Base-by-base conservation (phyloP, 2,888 invertebrate genomes). In the Papilio elwesi region DNA sequence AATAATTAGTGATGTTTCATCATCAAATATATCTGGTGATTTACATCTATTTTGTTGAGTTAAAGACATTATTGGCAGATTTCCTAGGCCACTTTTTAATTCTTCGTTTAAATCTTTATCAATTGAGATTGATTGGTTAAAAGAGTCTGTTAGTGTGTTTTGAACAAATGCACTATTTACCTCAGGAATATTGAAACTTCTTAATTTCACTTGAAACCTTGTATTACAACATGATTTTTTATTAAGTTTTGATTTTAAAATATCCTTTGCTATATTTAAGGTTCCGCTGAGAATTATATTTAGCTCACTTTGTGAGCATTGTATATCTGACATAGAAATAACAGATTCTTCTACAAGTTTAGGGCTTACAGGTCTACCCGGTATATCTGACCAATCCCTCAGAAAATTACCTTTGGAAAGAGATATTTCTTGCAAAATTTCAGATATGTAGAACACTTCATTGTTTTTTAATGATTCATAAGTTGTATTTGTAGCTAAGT, bases 321-420 rank as follows among this genome's bases (percentile, higher is more conserved):
- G 78, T 66, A 89, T 84, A 76, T 89, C 85, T 79, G 83, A 85
- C 66, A 93, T 85, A 76, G 86, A 82, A 76, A 88, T 82, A 65
- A 75, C 77, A 43, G 68, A 74, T 63, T 74, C 57, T 64, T 85
- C 76, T 73, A 74, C 75, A 74, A 78, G 74, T 48, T 80, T 77
- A 0, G 96, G 96, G 69, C 95, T 95, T 12, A 81, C 78, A 66
- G 95, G 95, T 73, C 96, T 90, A 0, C 96, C 96, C 6, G 95
- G 95, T 79, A 96, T 96, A 64, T 89, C 81, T 38, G 88, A 84
- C 95, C 96, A 96, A 80, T 95, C 91, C 85, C 91, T 95, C n/a
- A 96, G 83, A 70, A 96, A 87, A 82, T 87, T 86, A 36, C 95
- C 94, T 52, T 89, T 85, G 77, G 86, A 88, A 62, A 83, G 81